phyloP scores from a whole-genome alignment of 2,113 vertebrate genomes.

The Aplodontia rufa region DNA sequence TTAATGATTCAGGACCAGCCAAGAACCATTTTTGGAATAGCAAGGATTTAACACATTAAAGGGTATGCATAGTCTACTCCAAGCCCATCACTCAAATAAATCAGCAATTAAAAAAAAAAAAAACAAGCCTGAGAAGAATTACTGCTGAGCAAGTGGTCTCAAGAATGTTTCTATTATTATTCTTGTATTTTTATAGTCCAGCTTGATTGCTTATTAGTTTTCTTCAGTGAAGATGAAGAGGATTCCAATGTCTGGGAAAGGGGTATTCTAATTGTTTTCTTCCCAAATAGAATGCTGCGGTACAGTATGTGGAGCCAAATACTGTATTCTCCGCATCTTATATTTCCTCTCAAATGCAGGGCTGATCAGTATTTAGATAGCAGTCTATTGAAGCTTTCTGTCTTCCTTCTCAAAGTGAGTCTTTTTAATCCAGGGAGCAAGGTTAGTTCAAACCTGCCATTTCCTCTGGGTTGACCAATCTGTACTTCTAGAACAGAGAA shows the following conservation, averaged over 20 bases:
- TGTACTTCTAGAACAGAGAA: not conserved
- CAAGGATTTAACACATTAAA: not conserved
- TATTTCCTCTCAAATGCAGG: not conserved
- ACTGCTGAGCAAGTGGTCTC: not conserved
- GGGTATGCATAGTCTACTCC: not conserved
- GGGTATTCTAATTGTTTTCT: not conserved
- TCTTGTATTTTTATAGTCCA: not conserved
- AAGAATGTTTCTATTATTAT: not conserved
- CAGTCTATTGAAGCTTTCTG: not conserved
- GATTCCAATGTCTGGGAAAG: not conserved
- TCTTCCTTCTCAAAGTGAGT: not conserved
- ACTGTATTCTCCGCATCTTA: fast-evolving
- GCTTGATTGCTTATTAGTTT: not conserved
- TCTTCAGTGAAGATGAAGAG: not conserved
- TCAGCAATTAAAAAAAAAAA: not conserved
- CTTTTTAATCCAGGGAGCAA: not conserved
- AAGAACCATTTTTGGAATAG: not conserved
- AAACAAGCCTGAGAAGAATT: not conserved
- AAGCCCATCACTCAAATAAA: not conserved
- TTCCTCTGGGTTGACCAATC: not conserved
- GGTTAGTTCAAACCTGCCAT: not conserved
- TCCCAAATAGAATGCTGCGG: not conserved
- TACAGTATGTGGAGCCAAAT: not conserved
- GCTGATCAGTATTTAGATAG: not conserved
- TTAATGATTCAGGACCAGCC: not conserved